Evolutionary conservation across 2,888 invertebrate genomes (phyloP).

Genomic region (Mayetiola destructor): DNA sequence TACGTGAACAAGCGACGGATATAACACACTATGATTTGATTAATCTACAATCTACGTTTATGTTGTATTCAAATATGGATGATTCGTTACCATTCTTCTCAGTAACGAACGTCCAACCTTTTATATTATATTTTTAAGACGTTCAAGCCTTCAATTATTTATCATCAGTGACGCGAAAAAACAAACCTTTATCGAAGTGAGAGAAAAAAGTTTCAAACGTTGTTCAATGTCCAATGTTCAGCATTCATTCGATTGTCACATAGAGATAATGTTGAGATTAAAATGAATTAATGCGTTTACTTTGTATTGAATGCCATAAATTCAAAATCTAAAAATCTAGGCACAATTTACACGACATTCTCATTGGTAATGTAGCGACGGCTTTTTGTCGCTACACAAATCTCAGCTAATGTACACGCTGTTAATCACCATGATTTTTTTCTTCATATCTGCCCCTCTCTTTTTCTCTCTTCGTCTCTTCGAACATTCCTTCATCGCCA

Average conservation of each 20-base stretch:
- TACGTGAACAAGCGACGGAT: background rate
- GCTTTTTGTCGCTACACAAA: background rate
- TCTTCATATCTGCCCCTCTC: background rate
- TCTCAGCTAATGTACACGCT: background rate
- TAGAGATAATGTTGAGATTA: conserved; percentile 2
- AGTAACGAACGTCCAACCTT: too few relatives aligned
- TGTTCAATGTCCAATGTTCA: background rate
- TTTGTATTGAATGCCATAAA: conserved; percentile 2
- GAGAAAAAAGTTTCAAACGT: background rate
- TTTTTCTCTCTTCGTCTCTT: background rate
- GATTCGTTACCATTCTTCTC: too few relatives aligned
- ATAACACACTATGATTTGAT: background rate
- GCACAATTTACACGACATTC: too few relatives aligned
- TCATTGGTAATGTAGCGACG: too few relatives aligned
- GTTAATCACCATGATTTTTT: background rate
- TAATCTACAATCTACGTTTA: too few relatives aligned
- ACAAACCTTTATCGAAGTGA: background rate
- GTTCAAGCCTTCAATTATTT: conserved; percentile 8
- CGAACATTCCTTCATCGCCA: background rate
- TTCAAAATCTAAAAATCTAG: background rate
- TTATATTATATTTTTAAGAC: too few relatives aligned
- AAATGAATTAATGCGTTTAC: conserved; percentile 8
- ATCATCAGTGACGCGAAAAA: background rate
- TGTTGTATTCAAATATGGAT: too few relatives aligned
- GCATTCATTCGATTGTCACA: background rate